Conservation (phyloP, 30 jellyfish, hydroid and myxozoan genomes). For the Turritopsis dohrnii region DNA sequence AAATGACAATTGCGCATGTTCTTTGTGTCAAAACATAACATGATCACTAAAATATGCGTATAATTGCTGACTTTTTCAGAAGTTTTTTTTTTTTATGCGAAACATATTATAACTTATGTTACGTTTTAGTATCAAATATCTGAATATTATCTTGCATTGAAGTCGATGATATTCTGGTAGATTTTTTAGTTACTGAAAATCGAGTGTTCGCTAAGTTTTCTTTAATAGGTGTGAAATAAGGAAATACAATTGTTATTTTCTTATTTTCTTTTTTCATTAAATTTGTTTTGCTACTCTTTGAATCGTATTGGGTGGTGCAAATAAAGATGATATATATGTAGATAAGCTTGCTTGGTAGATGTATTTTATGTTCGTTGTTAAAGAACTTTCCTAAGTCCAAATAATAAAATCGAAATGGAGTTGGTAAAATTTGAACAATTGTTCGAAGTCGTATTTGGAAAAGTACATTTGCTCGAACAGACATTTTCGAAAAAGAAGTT, state of each 20-base stretch:
- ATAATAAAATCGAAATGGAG: background rate
- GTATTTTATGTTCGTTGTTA: background rate
- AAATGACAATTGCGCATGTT: too few species aligned
- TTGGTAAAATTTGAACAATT: background rate
- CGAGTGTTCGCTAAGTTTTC: background rate
- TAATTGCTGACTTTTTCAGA: too few species aligned
- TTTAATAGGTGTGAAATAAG: background rate
- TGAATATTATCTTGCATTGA: background rate
- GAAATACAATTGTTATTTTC: too few species aligned
- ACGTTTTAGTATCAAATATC: background rate
- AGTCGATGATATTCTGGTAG: background rate
- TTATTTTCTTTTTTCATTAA: background rate
- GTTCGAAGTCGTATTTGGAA: too few species aligned
- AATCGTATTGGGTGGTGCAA: background rate
- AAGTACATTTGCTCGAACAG: too few species aligned
- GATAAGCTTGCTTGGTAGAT: background rate
- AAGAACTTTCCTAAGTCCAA: background rate
- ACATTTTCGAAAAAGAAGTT: too few species aligned
- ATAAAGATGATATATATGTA: background rate
- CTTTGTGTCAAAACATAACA: too few species aligned
- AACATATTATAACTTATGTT: background rate
- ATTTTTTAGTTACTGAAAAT: background rate
- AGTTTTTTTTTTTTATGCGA: background rate
- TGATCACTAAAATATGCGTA: too few species aligned
- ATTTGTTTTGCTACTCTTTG: background rate